Evolutionary conservation across 2,113 vertebrate species (phyloP).

Genomic region (Podarcis raffonei): DNA sequence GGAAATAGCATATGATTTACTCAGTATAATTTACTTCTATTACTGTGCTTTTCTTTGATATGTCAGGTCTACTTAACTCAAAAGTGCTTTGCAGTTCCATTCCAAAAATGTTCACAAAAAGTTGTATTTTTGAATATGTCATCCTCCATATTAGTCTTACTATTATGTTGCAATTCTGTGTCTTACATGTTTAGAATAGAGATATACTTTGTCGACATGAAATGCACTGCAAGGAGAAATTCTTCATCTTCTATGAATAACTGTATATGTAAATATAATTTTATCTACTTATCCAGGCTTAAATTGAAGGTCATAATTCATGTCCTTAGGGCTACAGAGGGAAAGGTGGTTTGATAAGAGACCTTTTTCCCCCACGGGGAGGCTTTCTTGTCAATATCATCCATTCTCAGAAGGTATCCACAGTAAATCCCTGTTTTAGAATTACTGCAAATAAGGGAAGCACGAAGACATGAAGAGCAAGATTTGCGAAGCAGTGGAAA

Average conservation of each 20-base stretch:
- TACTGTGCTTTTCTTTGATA: slow-evolving; percentile 3
- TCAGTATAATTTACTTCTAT: background rate
- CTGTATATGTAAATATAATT: background rate
- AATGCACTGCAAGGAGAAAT: background rate
- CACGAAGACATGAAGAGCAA: background rate
- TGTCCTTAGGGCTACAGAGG: background rate
- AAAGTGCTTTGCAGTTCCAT: slow-evolving; percentile 14
- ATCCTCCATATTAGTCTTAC: slow-evolving; percentile 7
- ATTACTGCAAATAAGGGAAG: background rate
- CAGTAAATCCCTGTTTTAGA: background rate
- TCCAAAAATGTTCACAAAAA: background rate
- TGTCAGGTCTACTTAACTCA: slow-evolving; percentile 3
- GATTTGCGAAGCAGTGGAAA: background rate
- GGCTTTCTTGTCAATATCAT: background rate
- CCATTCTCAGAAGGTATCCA: background rate
- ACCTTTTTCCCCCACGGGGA: background rate
- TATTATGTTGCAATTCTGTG: background rate
- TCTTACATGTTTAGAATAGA: background rate
- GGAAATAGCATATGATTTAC: slow-evolving; percentile 16
- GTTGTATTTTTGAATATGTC: slow-evolving; percentile 1
- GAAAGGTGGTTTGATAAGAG: background rate
- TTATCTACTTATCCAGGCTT: background rate
- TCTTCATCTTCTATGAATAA: background rate
- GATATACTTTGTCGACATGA: background rate
- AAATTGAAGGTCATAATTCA: background rate